Conservation (phyloP, 2,113 vertebrate species). For the Phaetusa simplex region DNA sequence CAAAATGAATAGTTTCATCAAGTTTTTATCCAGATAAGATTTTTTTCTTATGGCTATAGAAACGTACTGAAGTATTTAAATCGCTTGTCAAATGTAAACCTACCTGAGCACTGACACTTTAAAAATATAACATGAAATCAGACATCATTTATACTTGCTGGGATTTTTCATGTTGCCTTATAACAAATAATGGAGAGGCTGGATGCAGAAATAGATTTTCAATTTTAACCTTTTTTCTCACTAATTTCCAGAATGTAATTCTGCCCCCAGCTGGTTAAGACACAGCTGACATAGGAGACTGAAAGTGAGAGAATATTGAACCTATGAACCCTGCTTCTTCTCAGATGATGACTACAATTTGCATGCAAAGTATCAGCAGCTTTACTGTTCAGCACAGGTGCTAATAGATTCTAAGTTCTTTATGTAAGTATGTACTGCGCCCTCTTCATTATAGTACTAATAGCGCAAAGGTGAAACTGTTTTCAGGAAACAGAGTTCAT, state of each 20-base stretch:
- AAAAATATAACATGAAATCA: constrained; percentile 71
- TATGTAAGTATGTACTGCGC: background rate
- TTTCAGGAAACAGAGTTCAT: constrained; percentile 39
- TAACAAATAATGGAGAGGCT: constrained; percentile 47
- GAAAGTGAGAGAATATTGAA: constrained; percentile 48
- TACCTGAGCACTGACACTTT: constrained; percentile 59
- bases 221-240: constrained; percentile 60
- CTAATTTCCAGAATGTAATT: constrained; percentile 89
- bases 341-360: constrained; percentile 38
- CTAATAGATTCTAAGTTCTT: constrained; percentile 48
- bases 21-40: constrained; percentile 49
- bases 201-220: constrained; percentile 57
- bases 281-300: constrained; percentile 67
- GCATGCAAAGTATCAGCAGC: constrained; percentile 19
- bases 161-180: constrained; percentile 69
- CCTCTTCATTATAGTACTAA: constrained; percentile 23
- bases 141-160: constrained; percentile 65
- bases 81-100: constrained; percentile 70
- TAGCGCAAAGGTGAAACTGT: constrained; percentile 4
- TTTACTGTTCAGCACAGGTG: background rate
- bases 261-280: constrained; percentile 96
- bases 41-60: constrained; percentile 56
- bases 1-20: constrained; percentile 68
- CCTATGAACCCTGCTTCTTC: constrained; percentile 24
- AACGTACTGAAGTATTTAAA: constrained; percentile 74